Evolutionary conservation across 2,797 vertebrate genomes (phyloP).

Genomic region (Sebastiscus tertius): DNA sequence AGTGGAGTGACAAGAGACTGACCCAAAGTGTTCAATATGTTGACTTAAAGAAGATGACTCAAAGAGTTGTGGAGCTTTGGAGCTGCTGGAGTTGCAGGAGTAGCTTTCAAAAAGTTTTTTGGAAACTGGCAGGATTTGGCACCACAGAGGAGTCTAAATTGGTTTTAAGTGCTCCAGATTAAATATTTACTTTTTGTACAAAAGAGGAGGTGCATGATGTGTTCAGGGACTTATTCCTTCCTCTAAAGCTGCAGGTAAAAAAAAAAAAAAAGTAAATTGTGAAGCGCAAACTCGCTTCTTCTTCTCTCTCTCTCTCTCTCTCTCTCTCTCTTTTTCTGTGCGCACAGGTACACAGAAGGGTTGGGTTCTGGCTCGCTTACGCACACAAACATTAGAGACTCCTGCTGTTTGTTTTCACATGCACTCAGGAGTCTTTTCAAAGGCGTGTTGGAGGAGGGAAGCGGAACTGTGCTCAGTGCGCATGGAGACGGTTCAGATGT

Average conservation of each 20-base stretch:
- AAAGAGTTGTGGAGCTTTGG: neutral
- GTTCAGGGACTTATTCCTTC: neutral
- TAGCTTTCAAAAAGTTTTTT: conserved; percentile 14
- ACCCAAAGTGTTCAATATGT: neutral
- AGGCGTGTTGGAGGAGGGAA: conserved; percentile 15
- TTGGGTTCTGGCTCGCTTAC: conserved; percentile 42
- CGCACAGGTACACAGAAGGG: conserved; percentile 59
- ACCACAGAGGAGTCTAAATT: neutral
- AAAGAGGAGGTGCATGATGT: neutral
- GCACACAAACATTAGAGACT: conserved; percentile 24
- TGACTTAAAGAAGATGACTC: neutral
- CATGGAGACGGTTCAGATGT: conserved; percentile 18
- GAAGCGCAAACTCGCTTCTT: conserved; percentile 47
- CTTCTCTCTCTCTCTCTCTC: conserved; percentile 30
- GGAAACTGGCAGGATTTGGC: neutral
- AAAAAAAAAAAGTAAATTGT: conserved; percentile 34
- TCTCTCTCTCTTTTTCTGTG: neutral
- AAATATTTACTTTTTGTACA: neutral
- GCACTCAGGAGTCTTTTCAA: conserved; percentile 1
- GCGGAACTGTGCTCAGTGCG: conserved; percentile 15
- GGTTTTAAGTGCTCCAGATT: neutral
- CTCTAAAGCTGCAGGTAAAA: conserved; percentile 13
- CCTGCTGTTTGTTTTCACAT: conserved; percentile 2
- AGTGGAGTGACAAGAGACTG: neutral
- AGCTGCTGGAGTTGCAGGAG: neutral